Base-by-base conservation (phyloP, 2,113 vertebrate genomes). In the Phrynosoma blainvillii region DNA sequence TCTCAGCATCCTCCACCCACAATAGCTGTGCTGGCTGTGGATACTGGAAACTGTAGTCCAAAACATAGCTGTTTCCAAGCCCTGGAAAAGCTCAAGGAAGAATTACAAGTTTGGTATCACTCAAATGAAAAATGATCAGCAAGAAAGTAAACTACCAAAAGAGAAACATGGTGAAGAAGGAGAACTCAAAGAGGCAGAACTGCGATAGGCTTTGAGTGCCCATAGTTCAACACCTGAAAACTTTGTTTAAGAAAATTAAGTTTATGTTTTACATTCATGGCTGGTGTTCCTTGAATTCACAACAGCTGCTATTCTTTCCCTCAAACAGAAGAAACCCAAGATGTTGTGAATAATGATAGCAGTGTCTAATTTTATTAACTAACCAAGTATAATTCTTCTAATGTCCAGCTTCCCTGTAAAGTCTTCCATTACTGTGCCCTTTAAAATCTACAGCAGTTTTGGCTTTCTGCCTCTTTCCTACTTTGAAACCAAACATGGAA, bases 311-410 rank as follows among this genome's bases (percentile, higher is more conserved):
- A 0, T 12, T 62, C 84, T 70, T 20, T 66, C 76, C 25, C 75
- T 36, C 83, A 85, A 84, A 81, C 76, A 59, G 68, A 92, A 92
- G 56, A 21, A 20, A 36, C 77, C 14, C 52, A 84, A 27, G 8
- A 76, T 47, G 1, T 66, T 84, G 2, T 42, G 80, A 79, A 87
- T 86, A 74, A 89, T 1, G 0, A 11, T 68, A 79, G 40, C 42
- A 16, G 85, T 11, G 70, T 68, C 84, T 90, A 83, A 87, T 52
- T 89, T 79, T 68, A 92, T 84, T 80, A 80, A 56, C 20, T 13
- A 54, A 56, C 20, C 13, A 59, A 18, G 47, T 79, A 25, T 73
- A 54, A 89, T 91, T 86, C 85, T 81, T 7, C 62, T 88, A 84
- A 84, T 89, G 86, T 77, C 79, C 65, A 84, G 73, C 87, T 27